These are phyloP conservation scores for Seladonia tumulorum DNA, from an alignment of 2,888 invertebrate species.

Conservation along the genomic window DNA sequence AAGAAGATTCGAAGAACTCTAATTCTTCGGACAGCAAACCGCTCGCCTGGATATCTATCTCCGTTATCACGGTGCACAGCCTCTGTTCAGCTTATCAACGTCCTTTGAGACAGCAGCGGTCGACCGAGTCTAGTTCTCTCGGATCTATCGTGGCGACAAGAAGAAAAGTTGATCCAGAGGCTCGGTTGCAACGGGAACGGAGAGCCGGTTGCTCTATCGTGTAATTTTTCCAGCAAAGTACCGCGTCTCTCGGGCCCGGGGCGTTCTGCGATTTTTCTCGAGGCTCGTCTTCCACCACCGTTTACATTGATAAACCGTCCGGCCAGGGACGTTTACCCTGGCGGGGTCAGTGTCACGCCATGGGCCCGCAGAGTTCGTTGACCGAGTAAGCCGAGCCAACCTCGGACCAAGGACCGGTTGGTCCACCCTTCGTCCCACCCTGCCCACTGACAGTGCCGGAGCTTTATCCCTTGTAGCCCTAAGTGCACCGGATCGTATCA, in stretches of 20 bases:
- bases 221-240: not conserved
- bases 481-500: conserved; percentile 49
- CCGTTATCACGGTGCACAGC: not conserved
- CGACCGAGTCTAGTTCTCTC: not conserved
- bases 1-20: not conserved
- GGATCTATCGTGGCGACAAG: not conserved
- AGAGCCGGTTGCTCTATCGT: conserved; percentile 4
- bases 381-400: conserved; percentile 76
- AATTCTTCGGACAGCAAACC: not conserved
- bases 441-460: conserved; percentile 64
- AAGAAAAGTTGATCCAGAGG: not conserved
- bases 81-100: not conserved
- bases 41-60: not conserved
- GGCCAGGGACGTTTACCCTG: conserved; percentile 77
- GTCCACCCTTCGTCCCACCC: conserved; percentile 78
- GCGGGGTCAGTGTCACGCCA: conserved; percentile 79
- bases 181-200: not conserved
- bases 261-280: not conserved
- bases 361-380: conserved; percentile 78
- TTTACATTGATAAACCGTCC: conserved; percentile 66
- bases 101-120: not conserved
- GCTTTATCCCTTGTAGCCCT: conserved; percentile 63
- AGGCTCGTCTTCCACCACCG: conserved; percentile 4
- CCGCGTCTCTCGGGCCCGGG: not conserved
- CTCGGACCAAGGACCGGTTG: conserved; percentile 77